Evolutionary conservation across 2,888 invertebrate species (phyloP).

Genomic region (Gymnocheta viridis): DNA sequence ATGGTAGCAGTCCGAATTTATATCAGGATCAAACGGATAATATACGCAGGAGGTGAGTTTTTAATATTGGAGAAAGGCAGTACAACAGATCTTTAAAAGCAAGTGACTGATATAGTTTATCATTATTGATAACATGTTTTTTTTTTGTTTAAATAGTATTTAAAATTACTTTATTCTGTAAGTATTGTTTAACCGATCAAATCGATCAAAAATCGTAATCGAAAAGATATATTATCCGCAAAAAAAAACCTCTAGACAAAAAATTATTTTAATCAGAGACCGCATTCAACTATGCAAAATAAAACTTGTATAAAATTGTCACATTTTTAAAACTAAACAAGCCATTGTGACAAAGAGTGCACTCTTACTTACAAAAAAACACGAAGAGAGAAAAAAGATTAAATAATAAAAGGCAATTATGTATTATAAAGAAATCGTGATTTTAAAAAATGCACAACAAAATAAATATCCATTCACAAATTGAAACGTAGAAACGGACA

Average conservation of each 20-base stretch:
- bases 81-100: neutral
- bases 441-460: neutral
- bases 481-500: neutral
- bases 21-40: slow-evolving; percentile 80
- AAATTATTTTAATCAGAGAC: no score
- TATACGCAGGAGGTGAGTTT: slow-evolving; percentile 77
- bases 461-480: slow-evolving; percentile 4
- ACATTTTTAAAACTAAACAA: no score
- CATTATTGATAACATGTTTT: neutral
- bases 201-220: no score
- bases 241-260: no score
- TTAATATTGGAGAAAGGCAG: no score
- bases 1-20: slow-evolving; percentile 77
- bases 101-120: neutral
- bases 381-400: no score
- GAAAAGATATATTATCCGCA: no score
- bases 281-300: no score
- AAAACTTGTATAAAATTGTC: no score
- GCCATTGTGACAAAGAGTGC: no score
- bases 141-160: neutral
- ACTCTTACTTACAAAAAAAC: no score
- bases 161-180: neutral
- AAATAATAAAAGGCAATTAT: no score
- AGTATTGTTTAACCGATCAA: neutral
- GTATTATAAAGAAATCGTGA: neutral